Conservation (phyloP, 2,888 invertebrate species). For the Muschampia plurimacula region DNA sequence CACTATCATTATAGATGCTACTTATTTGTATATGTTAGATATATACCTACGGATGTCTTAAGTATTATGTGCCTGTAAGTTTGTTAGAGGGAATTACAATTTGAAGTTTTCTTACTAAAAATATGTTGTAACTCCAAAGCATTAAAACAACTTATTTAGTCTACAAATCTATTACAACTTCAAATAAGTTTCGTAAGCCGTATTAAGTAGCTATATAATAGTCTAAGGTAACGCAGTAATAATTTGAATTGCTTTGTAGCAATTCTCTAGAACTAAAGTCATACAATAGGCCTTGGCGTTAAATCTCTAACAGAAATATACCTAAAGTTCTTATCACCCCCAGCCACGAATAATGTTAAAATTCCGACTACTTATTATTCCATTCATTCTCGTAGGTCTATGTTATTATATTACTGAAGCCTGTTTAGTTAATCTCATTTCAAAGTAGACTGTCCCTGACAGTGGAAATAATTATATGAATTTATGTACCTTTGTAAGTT, state of each 20-base stretch:
- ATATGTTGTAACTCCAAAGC: no score
- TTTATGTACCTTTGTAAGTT: no score
- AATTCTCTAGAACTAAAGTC: background rate
- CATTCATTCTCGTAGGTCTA: slow-evolving; percentile 5
- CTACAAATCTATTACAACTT: background rate
- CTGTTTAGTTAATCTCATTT: background rate
- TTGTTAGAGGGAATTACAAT: no score
- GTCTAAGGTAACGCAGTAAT: background rate
- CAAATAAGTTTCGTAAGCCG: background rate
- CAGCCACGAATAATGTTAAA: slow-evolving; percentile 27
- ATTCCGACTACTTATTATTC: slow-evolving; percentile 24
- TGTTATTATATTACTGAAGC: slow-evolving; percentile 17
- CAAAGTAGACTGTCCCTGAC: background rate
- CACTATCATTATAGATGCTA: no score
- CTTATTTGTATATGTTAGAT: no score
- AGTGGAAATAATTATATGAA: no score
- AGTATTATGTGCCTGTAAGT: no score
- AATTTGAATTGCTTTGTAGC: slow-evolving; percentile 1
- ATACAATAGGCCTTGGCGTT: background rate
- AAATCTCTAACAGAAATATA: slow-evolving; percentile 24
- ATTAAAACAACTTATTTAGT: no score
- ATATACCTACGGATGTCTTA: no score
- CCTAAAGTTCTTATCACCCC: slow-evolving; percentile 20
- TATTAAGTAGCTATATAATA: background rate
- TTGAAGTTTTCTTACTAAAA: no score